Conservation (phyloP, 2,113 vertebrate species). For the Trinectes maculatus region DNA sequence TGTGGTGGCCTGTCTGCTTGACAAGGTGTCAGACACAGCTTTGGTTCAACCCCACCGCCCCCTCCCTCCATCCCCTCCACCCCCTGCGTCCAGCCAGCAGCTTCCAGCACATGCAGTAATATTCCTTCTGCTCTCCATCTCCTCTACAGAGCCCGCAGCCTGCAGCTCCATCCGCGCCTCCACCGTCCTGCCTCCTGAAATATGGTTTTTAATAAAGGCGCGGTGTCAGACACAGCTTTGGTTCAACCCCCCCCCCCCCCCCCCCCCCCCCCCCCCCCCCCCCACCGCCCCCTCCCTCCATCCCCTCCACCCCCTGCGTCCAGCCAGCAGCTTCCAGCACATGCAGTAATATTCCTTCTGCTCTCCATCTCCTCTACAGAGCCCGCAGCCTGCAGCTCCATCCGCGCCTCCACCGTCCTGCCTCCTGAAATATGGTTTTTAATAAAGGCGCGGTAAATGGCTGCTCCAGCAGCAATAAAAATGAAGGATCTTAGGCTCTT, state of each 20-base stretch:
- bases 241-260: no score
- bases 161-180: constrained; percentile 50
- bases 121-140: constrained; percentile 50
- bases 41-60: constrained; percentile 31
- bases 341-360: no score
- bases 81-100: constrained; percentile 42
- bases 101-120: constrained; percentile 52
- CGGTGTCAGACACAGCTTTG: no score
- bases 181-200: constrained; percentile 72
- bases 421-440: constrained; percentile 82
- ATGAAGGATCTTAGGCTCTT: constrained; percentile 72
- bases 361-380: constrained; percentile 46
- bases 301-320: no score
- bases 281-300: no score
- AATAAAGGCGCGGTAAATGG: constrained; percentile 82
- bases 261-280: no score
- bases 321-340: no score
- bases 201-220: constrained; percentile 84
- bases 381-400: constrained; percentile 47
- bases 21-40: constrained; percentile 77
- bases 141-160: constrained; percentile 39
- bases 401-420: constrained; percentile 52
- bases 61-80: not conserved
- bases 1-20: constrained; percentile 72
- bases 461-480: constrained; percentile 77